Base-by-base conservation (phyloP, 2,888 invertebrate genomes). In the Eupithecia tripunctaria region DNA sequence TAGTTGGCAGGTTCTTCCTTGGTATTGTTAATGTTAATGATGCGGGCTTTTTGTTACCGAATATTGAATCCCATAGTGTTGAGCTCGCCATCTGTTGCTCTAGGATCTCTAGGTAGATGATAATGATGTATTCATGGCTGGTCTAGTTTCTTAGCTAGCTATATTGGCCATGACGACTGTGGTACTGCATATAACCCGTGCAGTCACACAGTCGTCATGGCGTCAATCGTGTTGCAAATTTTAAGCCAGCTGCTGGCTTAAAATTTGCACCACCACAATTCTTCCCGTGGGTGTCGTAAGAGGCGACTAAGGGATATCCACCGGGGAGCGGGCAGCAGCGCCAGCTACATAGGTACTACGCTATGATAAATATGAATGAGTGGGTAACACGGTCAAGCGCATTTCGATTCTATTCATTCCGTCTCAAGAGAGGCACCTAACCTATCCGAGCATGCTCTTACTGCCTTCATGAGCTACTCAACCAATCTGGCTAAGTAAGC, bases 61-160 rank as follows among this genome's bases (percentile, higher is more conserved):
- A 14, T 1, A 21, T 3, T 51, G 10, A 21, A 51, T 21, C 21
- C 10, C 12, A 25, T 56, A 25, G 14, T 5, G 14, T 56, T 56
- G 12, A 56, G 14, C 25, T 12, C 25, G 21, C 10, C 4, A 25
- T 56, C n/a, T n/a, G 10, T n/a, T 47, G n/a, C 47, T 18, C 43
- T 2, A 29, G 29, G 4, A n/a, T n/a, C n/a, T n/a, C 29, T 18
- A 6, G 18, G 1, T n/a, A 47, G 1, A 10, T 51, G 21, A 51
- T 51, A 10, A 51, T 51, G 18, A 47, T 47, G n/a, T 47, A 2
- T 47, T 21, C 18, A 18, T 43, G 43, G 18, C 18, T 47, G 47
- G 47, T 18, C 43, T 47, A 47, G n/a, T n/a, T n/a, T 47, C 47
- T n/a, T 47, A 47, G 47, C 47, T 47, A 47, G n/a, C n/a, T 47